These are phyloP conservation scores for Gobiocypris rarus DNA, from an alignment of 2,113 vertebrate species.

Conservation along the genomic window DNA sequence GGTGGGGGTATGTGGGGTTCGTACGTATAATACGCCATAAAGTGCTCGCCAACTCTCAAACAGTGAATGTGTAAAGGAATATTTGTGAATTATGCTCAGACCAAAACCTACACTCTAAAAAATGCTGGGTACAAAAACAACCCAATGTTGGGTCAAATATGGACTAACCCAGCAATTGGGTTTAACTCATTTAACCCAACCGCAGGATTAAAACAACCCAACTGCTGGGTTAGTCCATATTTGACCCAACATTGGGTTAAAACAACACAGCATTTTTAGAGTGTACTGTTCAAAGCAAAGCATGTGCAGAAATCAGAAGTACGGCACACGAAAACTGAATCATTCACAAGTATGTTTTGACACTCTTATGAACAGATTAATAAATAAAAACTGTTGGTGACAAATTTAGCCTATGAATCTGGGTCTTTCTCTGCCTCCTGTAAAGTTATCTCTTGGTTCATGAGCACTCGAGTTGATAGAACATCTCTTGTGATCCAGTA, in stretches of 20 bases:
- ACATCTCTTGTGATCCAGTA: not conserved
- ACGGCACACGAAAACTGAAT: not conserved
- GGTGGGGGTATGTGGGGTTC: no score
- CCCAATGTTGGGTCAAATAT: no score
- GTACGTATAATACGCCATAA: no score
- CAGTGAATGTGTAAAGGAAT: not conserved
- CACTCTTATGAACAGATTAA: not conserved
- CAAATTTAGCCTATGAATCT: conserved; percentile 7
- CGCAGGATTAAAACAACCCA: no score
- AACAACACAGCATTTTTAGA: no score
- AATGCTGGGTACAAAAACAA: no score
- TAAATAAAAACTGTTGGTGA: conserved; percentile 17
- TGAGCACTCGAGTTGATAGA: not conserved
- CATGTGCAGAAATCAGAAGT: not conserved
- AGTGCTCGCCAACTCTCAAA: not conserved
- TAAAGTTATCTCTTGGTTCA: not conserved
- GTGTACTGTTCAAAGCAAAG: not conserved
- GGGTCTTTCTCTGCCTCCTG: not conserved
- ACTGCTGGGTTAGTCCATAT: no score
- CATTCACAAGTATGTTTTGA: not conserved
- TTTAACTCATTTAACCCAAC: no score
- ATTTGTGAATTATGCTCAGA: not conserved
- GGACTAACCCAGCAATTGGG: no score
- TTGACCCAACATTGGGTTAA: no score
- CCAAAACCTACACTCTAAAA: no score